These are phyloP conservation scores for Lutjanus erythropterus DNA, from an alignment of 2,113 vertebrate genomes.

Conservation along the genomic window DNA sequence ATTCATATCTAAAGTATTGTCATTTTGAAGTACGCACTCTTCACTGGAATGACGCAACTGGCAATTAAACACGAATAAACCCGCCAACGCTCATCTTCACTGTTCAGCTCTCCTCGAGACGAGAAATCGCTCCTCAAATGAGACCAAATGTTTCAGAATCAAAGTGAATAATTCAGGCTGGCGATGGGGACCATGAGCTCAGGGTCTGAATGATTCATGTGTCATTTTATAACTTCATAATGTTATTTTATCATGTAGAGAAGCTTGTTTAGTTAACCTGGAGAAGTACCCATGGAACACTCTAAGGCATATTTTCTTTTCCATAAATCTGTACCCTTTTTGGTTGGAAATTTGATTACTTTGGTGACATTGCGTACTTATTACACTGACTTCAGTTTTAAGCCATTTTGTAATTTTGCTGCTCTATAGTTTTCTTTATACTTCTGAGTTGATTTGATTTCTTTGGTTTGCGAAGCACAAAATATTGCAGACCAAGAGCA, in stretches of 20 bases:
- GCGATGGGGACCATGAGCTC: constrained; percentile 64
- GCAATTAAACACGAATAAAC: constrained; percentile 27
- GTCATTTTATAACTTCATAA: constrained; percentile 78
- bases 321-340: neutral
- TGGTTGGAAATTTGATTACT: constrained; percentile 5
- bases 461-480: constrained; percentile 8
- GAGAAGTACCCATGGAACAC: constrained; percentile 23
- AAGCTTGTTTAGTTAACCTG: constrained; percentile 55
- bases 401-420: neutral
- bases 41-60: constrained; percentile 26
- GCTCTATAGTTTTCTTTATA: constrained; percentile 1
- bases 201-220: constrained; percentile 81
- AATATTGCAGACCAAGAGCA: constrained; percentile 5
- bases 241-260: constrained; percentile 57
- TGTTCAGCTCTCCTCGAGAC: constrained; percentile 31
- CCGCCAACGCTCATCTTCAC: constrained; percentile 1
- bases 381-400: constrained; percentile 13
- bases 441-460: constrained; percentile 31
- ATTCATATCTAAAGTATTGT: constrained; percentile 48
- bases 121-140: constrained; percentile 55
- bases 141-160: constrained; percentile 78
- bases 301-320: neutral
- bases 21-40: constrained; percentile 26
- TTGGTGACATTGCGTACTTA: constrained; percentile 1
- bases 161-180: constrained; percentile 84